Percentiles rank a stretch among this genome's conserved stretches.
These are phyloP conservation scores for Brachionus angularis DNA, from an alignment of 1,140 invertebrate genomes.

Conservation along the genomic window DNA sequence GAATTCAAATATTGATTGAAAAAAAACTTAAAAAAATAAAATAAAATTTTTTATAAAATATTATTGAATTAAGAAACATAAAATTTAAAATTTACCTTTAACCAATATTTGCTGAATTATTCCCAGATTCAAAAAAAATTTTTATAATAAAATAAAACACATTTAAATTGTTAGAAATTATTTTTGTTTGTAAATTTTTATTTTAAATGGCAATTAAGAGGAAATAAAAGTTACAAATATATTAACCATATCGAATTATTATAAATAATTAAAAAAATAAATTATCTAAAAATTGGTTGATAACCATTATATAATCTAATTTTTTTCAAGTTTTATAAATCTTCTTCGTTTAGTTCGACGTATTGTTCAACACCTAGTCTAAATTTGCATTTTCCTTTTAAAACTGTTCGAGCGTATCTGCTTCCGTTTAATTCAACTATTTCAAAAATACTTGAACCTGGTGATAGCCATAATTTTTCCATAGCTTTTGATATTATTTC, in stretches of 20 bases:
- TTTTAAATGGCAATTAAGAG: no score
- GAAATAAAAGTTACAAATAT: background rate
- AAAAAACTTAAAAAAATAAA: no score
- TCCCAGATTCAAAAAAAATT: no score
- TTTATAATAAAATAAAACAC: no score
- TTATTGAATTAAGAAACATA: no score
- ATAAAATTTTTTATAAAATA: no score
- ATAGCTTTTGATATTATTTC: conserved; percentile 22
- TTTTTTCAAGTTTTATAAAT: background rate
- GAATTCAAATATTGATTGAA: no score
- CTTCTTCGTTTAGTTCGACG: conserved; percentile 23
- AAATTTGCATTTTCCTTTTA: conserved; percentile 33
- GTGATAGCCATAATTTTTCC: conserved; percentile 29
- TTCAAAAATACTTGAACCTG: conserved; percentile 20
- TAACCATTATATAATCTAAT: background rate
- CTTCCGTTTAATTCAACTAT: background rate
- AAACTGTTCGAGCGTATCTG: background rate
- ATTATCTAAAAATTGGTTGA: background rate
- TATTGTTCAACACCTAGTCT: conserved; percentile 40
- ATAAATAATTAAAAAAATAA: background rate
- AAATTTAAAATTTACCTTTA: no score
- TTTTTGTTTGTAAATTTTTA: no score
- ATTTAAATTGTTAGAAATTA: no score
- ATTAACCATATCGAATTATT: background rate
- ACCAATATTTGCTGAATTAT: no score